Base-by-base conservation (phyloP, 2,888 invertebrate genomes). In the Lycia hirtaria region DNA sequence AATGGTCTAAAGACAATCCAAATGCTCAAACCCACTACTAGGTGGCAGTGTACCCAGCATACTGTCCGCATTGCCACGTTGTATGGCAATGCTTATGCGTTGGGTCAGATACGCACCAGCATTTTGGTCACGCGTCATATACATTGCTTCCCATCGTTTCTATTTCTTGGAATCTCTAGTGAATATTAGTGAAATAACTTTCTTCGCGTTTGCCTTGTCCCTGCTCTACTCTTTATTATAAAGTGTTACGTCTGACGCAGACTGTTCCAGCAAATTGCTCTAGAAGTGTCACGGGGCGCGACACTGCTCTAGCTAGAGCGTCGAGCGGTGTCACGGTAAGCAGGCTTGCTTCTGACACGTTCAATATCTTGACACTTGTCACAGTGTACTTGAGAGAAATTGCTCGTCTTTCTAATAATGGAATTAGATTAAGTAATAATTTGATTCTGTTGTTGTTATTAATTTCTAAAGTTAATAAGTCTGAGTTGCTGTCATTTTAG, bases 211-310 rank as follows among this genome's bases (percentile, higher is more conserved):
- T 17, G 10, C 10, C 2, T 4, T n/a, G 9, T n/a, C 10, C 28
- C 26, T 5, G 12, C 24, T 10, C 9, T 1, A 7, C 3, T n/a
- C n/a, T 4, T 10, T 7, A 17, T 19, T 30, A 20, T 12, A 32
- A 47, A 35, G 47, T 47, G 35, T 49, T 49, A 47, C 56, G 43
- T 54, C 53, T n/a, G 12, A 12, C 6, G 9, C 47, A 56, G 38
- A 44, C 38, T 37, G 30, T 51, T 51, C 17, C 26, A 38, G 52
- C 26, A 56, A 53, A 56, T 60, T 60, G 47, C 52, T 53, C 17
- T 26, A 40, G 32, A 60, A 43, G 44, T 52, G 51, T 56, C 55
- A 28, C 41, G 24, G 2, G 38, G 10, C 24, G 19, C 35, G 52
- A 43, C 40, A 52, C 51, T 32, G 1, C 38, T 41, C 32, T 53